Base-by-base conservation (phyloP, 2,113 vertebrate species). In the Indicator maculatus region DNA sequence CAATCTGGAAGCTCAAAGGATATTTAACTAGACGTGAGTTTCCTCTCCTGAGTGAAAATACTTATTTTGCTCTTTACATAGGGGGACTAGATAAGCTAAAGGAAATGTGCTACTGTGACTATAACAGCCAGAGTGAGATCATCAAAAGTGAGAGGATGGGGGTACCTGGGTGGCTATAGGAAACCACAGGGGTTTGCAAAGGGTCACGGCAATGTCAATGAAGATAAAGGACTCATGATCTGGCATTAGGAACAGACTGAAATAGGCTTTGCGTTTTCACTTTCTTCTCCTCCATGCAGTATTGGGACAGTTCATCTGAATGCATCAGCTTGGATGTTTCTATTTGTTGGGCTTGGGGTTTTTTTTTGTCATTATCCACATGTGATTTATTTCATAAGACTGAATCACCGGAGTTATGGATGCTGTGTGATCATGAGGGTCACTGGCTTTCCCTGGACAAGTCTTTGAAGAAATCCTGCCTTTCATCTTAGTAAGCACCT, bases 371-470 rank as follows among this genome's bases (percentile, higher is more conserved):
- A 50, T 84, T 61, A 74, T 92, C 87, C n/a, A 58, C 23, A 30
- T 85, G 65, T 60, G 55, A 41, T 67, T 95, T 82, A 80, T 93
- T 59, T 83, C 7, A 14, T 44, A 55, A 60, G n/a, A 65, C 76
- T 72, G 44, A 83, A 67, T 71, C 10, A 30, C 11, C 38, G 50
- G 60, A 44, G 19, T 38, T 71, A 18, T 0, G 5, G 28, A 12
- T 94, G 45, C 52, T 80, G 21, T 38, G 52, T 72, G 17, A 17
- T 92, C 76, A 39, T 53, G 31, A 61, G 90, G 69, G 89, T 82
- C 64, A 36, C 65, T 66, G 63, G 83, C 72, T 96, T 96, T 89
- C 33, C 78, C 83, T 83, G 88, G 85, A 47, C 64, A 63, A 61
- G 65, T 77, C 80, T 84, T 89, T 73, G 60, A 78, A 86, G 93